Evolutionary conservation across 1,140 invertebrate genomes (phyloP).

Genomic region (Tribolium madens): DNA sequence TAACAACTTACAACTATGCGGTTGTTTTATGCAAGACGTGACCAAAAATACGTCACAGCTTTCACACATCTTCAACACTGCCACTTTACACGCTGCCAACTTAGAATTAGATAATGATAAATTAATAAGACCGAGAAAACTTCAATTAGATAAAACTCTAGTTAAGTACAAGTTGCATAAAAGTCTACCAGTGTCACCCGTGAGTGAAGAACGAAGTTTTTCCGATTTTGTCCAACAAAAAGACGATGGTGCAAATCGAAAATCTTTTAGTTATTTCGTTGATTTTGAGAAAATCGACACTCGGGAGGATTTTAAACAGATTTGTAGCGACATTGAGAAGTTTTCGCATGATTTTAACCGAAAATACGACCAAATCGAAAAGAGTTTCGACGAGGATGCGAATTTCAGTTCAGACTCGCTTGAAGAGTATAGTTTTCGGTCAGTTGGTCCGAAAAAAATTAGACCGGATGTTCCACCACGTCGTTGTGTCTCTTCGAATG

Average conservation of each 20-base stretch:
- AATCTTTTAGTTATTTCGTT: constrained; percentile 71
- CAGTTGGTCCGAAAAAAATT: constrained; percentile 69
- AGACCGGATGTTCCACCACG: constrained; percentile 70
- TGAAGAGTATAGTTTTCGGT: constrained; percentile 75
- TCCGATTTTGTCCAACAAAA: constrained; percentile 65
- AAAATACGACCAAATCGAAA: constrained; percentile 61
- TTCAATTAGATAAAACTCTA: constrained; percentile 62
- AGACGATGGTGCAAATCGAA: constrained; percentile 55
- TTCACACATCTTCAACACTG: constrained; percentile 52
- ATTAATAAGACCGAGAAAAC: constrained; percentile 59
- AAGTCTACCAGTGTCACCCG: constrained; percentile 76
- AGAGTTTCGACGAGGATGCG: constrained; percentile 74
- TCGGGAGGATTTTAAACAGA: constrained; percentile 68
- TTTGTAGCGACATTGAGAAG: constrained; percentile 64
- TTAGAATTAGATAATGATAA: constrained; percentile 49
- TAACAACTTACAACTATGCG: constrained; percentile 62
- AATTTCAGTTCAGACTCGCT: constrained; percentile 83
- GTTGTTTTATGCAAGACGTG: constrained; percentile 63
- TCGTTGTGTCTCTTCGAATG: constrained; percentile 80
- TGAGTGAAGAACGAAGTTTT: constrained; percentile 77
- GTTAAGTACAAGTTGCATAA: constrained; percentile 74
- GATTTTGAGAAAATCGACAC: constrained; percentile 68
- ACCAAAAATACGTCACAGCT: constrained; percentile 58
- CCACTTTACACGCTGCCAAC: constrained; percentile 44
- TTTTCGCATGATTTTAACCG: constrained; percentile 64